Evolutionary conservation across 2,797 vertebrate genomes (phyloP).

Genomic region (Gouania willdenowi): DNA sequence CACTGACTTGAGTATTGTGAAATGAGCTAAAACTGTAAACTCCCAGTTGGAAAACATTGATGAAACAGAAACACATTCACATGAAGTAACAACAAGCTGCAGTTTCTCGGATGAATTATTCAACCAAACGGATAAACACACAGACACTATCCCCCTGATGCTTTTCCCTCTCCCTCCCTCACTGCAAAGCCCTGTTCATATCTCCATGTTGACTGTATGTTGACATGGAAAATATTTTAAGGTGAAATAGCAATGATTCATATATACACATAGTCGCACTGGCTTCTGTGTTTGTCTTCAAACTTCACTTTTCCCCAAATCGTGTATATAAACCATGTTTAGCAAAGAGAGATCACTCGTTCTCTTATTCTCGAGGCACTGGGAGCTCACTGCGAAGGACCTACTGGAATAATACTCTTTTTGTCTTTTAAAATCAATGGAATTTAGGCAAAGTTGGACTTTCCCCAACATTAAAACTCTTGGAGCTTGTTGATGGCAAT

Average conservation of each 20-base stretch:
- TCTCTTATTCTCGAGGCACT: constrained; percentile 29
- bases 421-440: background rate
- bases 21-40: too few relatives aligned
- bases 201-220: constrained; percentile 67
- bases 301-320: constrained; percentile 73
- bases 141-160: background rate
- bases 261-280: constrained; percentile 68
- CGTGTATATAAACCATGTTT: constrained; percentile 73
- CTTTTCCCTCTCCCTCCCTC: constrained; percentile 46
- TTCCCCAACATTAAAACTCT: background rate
- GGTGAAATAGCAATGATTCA: constrained; percentile 76
- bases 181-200: constrained; percentile 55
- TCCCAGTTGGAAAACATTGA: too few relatives aligned
- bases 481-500: background rate
- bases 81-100: too few relatives aligned
- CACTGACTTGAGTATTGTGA: too few relatives aligned
- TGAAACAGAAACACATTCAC: too few relatives aligned
- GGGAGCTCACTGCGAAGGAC: too few relatives aligned
- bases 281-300: constrained; percentile 73
- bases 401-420: constrained; percentile 15
- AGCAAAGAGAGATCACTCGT: constrained; percentile 37
- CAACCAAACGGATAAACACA: background rate
- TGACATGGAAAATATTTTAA: constrained; percentile 81
- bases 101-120: background rate
- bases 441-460: constrained; percentile 7